These are phyloP conservation scores for Micronycteris hirsuta DNA, from an alignment of 2,113 vertebrate genomes.

Conservation along the genomic window DNA sequence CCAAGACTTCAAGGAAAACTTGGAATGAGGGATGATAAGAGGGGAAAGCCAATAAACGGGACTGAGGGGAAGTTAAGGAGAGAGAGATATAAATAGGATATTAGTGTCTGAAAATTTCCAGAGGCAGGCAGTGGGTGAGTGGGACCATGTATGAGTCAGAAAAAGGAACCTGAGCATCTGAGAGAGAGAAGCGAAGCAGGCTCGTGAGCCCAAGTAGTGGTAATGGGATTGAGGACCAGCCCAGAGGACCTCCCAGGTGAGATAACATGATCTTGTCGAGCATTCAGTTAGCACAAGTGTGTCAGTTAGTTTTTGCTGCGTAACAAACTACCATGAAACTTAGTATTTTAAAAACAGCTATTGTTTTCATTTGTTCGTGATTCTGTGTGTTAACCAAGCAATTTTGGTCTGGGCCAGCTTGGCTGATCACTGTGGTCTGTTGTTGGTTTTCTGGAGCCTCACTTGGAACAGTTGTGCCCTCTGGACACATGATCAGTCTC, in stretches of 20 bases:
- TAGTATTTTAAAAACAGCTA: background rate
- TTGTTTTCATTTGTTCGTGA: background rate
- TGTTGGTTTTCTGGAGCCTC: background rate
- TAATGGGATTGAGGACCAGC: background rate
- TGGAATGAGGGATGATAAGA: background rate
- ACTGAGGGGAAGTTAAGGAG: background rate
- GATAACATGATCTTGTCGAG: background rate
- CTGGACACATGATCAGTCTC: background rate
- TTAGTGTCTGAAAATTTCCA: background rate
- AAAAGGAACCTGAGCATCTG: background rate
- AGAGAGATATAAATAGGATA: background rate
- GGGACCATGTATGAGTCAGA: background rate
- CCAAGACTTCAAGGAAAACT: background rate
- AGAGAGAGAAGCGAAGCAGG: background rate
- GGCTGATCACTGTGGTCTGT: background rate
- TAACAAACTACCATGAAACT: background rate
- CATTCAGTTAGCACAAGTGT: background rate
- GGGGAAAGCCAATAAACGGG: background rate
- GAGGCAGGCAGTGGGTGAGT: background rate
- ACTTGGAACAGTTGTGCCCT: background rate
- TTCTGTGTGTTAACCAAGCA: background rate
- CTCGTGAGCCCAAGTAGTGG: background rate
- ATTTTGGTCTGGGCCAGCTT: background rate
- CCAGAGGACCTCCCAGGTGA: background rate
- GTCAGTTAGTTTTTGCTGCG: background rate